phyloP scores from a whole-genome alignment of 2,797 vertebrate species.

The Perdix hodgsoniae region DNA sequence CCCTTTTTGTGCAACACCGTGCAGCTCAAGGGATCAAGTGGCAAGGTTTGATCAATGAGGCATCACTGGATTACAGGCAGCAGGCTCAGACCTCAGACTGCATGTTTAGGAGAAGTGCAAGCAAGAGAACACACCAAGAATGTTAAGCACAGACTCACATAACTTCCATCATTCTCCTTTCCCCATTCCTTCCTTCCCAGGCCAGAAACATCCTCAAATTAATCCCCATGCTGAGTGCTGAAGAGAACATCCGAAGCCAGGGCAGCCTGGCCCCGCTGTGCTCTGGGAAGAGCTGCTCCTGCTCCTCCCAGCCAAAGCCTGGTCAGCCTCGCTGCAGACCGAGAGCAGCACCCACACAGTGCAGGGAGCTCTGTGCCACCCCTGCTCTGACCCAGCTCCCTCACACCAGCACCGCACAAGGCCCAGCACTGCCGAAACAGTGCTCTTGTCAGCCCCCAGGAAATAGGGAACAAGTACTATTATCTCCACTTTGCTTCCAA shows the following conservation, averaged over 20 bases:
- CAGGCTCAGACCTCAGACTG: background rate
- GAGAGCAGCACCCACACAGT: rapidly evolving
- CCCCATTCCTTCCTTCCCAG: background rate
- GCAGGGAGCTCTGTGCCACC: background rate
- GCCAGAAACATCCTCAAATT: background rate
- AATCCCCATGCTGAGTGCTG: background rate
- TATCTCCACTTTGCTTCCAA: background rate
- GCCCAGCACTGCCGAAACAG: background rate
- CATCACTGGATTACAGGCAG: conserved; percentile 22
- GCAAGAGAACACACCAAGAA: background rate
- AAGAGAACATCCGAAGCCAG: background rate
- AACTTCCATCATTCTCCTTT: background rate
- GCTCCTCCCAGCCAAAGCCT: background rate
- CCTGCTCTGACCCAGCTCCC: background rate
- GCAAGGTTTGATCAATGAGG: conserved; percentile 63
- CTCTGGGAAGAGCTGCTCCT: background rate
- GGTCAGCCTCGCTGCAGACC: rapidly evolving
- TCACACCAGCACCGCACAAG: rapidly evolving
- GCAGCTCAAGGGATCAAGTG: conserved; percentile 29
- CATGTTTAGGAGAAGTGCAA: conserved; percentile 15
- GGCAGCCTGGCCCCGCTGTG: background rate
- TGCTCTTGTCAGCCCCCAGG: background rate
- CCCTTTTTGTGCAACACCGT: background rate
- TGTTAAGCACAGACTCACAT: background rate
- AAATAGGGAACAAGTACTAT: background rate